Percentiles rank a stretch among this genome's conserved stretches.
Conservation (phyloP, 2,888 invertebrate genomes). For the Belgica antarctica region DNA sequence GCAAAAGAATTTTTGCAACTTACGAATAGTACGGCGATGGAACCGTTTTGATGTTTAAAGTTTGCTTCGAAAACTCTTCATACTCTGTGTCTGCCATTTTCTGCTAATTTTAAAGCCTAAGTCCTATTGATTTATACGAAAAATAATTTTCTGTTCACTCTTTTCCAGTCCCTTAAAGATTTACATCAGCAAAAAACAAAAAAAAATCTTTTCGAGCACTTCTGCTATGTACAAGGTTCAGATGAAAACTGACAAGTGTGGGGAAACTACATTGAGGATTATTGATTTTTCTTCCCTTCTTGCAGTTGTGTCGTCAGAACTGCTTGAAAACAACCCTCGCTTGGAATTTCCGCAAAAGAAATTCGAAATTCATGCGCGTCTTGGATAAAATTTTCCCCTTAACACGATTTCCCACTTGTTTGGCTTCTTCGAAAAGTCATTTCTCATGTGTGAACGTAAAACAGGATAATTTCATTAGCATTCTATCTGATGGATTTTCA, state of each 20-base stretch:
- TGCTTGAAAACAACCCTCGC: conserved; percentile 35
- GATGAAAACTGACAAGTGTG: conserved; percentile 25
- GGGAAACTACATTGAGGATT: conserved; percentile 1
- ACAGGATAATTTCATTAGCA: neutral
- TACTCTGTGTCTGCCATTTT: conserved; percentile 89
- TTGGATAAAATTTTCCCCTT: neutral
- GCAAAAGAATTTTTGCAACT: conserved; percentile 56
- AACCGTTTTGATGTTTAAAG: conserved; percentile 51
- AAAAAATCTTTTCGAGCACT: conserved; percentile 30
- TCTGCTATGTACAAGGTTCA: conserved; percentile 37
- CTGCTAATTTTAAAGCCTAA: conserved; percentile 11
- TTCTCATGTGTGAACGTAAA: neutral
- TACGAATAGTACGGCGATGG: conserved; percentile 86
- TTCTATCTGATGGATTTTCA: neutral
- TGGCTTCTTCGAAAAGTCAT: neutral
- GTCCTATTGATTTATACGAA: conserved; percentile 33
- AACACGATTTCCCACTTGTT: too few relatives aligned
- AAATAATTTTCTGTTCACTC: conserved; percentile 30
- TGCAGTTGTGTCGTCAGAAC: conserved; percentile 32
- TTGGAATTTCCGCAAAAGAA: too few relatives aligned
- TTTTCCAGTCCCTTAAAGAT: neutral
- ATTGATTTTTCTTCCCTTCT: conserved; percentile 42
- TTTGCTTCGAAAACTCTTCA: conserved; percentile 76
- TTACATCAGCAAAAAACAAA: neutral
- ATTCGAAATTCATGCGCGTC: neutral